These are phyloP conservation scores for Synergus japonicus DNA, from an alignment of 2,888 invertebrate genomes.

Conservation along the genomic window DNA sequence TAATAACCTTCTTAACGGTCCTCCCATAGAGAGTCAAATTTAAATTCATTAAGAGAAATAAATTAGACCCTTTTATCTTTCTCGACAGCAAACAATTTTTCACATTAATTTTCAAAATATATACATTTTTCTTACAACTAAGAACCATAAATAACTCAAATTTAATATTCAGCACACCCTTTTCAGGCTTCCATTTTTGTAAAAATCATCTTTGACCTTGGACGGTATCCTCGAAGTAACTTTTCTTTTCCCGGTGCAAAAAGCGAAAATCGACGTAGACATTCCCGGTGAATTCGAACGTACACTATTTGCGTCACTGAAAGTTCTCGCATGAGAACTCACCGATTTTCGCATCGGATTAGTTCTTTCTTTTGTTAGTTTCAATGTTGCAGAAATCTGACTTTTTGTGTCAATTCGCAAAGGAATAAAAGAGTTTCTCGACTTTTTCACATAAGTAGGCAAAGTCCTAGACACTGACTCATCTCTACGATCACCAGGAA, in stretches of 20 bases:
- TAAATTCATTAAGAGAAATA: neutral
- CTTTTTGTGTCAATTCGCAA: conserved; percentile 53
- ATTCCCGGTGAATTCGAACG: conserved; percentile 29
- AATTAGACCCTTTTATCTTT: neutral
- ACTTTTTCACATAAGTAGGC: conserved; percentile 67
- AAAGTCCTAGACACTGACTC: conserved; percentile 59
- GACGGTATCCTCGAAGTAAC: conserved; percentile 44
- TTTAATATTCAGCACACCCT: conserved; percentile 61
- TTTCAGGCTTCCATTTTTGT: conserved; percentile 57
- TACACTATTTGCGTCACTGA: conserved; percentile 57
- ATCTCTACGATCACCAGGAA: conserved; percentile 6
- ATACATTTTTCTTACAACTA: neutral
- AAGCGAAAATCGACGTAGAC: conserved; percentile 67
- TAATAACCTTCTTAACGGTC: conserved; percentile 6
- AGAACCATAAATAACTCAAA: neutral
- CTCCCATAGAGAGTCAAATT: neutral
- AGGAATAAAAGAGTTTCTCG: conserved; percentile 64
- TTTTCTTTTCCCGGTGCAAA: conserved; percentile 71
- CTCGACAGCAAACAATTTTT: neutral
- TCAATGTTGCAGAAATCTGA: conserved; percentile 50
- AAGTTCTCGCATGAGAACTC: conserved; percentile 52
- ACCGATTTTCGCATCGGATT: conserved; percentile 63
- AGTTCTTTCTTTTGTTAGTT: conserved; percentile 64
- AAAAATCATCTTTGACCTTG: conserved; percentile 53
- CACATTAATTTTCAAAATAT: neutral